phyloP scores from a whole-genome alignment of 2,113 vertebrate species.

The Entomyzon cyanotis region DNA sequence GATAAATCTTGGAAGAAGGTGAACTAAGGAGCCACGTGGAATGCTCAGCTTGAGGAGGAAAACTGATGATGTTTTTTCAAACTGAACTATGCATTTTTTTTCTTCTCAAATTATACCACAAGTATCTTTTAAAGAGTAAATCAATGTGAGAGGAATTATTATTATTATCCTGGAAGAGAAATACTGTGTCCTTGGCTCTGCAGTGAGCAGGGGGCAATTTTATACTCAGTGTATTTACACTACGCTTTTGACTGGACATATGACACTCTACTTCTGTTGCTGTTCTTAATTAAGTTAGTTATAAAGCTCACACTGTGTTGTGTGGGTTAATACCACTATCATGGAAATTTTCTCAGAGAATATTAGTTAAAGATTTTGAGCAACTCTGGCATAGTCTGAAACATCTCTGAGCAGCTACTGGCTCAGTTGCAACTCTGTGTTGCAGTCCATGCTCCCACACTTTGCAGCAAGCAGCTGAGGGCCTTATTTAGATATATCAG shows the following conservation, averaged over 20 bases:
- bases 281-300: not conserved
- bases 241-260: not conserved
- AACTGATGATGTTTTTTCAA: not conserved
- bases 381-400: not conserved
- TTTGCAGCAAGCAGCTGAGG: not conserved
- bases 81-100: not conserved
- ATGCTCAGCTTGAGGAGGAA: not conserved
- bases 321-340: not conserved
- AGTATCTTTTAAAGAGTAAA: not conserved
- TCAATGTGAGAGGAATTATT: not conserved
- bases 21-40: not conserved
- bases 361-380: not conserved
- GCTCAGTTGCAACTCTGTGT: accelerated
- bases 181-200: not conserved
- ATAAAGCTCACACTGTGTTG: not conserved
- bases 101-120: not conserved
- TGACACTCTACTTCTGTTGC: accelerated
- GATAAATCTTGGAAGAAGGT: not conserved
- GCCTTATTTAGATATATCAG: not conserved
- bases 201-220: not conserved
- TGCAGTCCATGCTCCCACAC: too few species aligned
- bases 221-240: not conserved
- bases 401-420: not conserved
- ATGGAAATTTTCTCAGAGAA: not conserved
- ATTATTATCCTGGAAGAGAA: not conserved